Conservation (phyloP, 2,113 vertebrate species). For the Garra rufa region DNA sequence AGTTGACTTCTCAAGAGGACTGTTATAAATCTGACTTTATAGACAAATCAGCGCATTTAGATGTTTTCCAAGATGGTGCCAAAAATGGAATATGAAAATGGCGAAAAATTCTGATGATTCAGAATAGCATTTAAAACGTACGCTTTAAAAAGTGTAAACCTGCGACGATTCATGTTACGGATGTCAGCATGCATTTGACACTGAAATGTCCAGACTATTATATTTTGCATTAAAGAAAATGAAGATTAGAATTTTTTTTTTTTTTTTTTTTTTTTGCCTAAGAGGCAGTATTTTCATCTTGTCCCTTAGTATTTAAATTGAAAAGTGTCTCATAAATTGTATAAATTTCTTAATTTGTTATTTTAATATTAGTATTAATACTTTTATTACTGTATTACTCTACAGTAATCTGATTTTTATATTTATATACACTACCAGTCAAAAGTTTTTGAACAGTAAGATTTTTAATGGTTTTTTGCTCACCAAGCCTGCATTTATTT, state of each 20-base stretch:
- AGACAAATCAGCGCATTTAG: slow-evolving; percentile 12
- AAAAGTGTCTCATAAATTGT: no score
- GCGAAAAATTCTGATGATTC: slow-evolving; percentile 18
- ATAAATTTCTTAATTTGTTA: no score
- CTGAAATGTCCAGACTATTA: neutral
- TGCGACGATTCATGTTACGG: neutral
- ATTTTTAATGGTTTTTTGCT: no score
- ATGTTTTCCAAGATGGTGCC: slow-evolving; percentile 65
- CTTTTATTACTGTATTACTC: no score
- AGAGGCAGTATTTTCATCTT: neutral
- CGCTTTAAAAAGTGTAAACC: neutral
- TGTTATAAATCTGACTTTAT: slow-evolving; percentile 17
- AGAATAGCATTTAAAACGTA: neutral
- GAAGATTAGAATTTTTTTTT: neutral
- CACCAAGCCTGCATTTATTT: no score
- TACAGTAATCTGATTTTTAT: no score
- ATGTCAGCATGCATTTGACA: slow-evolving; percentile 11
- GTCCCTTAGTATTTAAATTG: neutral
- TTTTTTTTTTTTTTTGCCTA: neutral
- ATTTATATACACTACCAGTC: no score
- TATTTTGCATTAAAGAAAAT: neutral
- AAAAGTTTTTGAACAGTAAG: no score
- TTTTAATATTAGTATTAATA: no score
- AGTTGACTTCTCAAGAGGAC: slow-evolving; percentile 34
- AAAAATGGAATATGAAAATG: slow-evolving; percentile 40